Evolutionary conservation across 2,888 invertebrate genomes (phyloP).

Genomic region (Nemotelus nigrinus): DNA sequence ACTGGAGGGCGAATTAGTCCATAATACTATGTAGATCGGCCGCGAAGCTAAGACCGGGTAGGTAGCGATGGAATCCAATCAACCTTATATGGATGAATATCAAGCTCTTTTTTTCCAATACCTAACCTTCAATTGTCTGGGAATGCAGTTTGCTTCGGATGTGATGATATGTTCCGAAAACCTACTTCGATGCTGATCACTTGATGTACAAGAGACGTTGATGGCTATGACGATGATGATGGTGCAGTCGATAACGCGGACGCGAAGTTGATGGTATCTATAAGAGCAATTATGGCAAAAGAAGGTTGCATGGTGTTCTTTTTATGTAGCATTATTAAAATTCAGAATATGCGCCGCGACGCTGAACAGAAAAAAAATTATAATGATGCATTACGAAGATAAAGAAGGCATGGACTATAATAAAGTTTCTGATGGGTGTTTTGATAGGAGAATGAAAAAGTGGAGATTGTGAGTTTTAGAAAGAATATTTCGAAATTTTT

Average conservation of each 20-base stretch:
- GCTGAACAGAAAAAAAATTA: too few species aligned
- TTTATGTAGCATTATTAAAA: neutral
- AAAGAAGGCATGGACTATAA: too few species aligned
- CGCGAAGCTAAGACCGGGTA: neutral
- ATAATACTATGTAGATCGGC: too few species aligned
- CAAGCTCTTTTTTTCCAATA: neutral
- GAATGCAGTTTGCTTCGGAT: conserved; percentile 21
- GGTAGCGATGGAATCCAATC: neutral
- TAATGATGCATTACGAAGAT: too few species aligned
- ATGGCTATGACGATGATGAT: neutral
- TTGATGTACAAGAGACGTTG: neutral
- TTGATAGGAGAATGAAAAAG: too few species aligned
- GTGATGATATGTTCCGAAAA: conserved; percentile 10
- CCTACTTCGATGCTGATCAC: conserved; percentile 2
- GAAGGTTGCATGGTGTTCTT: neutral
- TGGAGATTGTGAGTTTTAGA: too few species aligned
- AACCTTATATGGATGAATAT: conserved; percentile 1
- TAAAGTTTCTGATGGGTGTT: too few species aligned
- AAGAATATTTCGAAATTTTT: too few species aligned
- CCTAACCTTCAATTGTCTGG: conserved; percentile 32
- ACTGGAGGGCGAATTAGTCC: too few species aligned
- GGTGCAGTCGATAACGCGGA: neutral
- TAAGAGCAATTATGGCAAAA: neutral
- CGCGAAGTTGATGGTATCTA: neutral
- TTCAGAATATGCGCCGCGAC: neutral